Conservation (phyloP, 2,888 invertebrate genomes). For the Teinopalpus imperialis region DNA sequence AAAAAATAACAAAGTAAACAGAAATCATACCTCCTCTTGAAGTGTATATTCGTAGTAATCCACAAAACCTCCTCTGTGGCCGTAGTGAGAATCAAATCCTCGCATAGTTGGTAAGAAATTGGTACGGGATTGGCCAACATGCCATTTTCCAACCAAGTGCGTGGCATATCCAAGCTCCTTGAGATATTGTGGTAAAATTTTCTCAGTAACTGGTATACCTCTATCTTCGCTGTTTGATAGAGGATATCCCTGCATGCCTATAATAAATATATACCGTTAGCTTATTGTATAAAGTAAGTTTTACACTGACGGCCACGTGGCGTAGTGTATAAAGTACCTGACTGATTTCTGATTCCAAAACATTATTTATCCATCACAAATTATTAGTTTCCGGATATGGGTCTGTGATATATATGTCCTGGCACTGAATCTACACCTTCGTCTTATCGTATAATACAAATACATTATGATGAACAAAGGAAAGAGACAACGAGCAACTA, state of each 20-base stretch:
- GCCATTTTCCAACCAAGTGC: conserved; percentile 92
- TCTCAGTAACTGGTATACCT: conserved; percentile 68
- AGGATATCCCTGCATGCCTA: conserved; percentile 75
- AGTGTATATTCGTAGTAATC: conserved; percentile 86
- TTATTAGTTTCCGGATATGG: no score
- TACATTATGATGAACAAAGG: no score
- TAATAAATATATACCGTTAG: no score
- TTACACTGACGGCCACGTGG: no score
- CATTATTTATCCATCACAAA: no score
- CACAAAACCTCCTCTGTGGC: conserved; percentile 91
- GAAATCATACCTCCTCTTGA: conserved; percentile 53
- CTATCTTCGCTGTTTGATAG: conserved; percentile 65
- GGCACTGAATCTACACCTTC: no score
- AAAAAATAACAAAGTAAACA: conserved; percentile 1
- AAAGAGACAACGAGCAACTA: no score
- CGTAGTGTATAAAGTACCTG: no score
- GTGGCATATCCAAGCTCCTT: conserved; percentile 86
- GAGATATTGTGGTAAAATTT: conserved; percentile 83
- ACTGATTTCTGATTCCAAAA: no score
- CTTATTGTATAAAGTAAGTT: no score
- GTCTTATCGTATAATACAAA: no score
- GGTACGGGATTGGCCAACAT: conserved; percentile 79
- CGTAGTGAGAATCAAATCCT: conserved; percentile 92
- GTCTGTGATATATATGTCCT: no score
- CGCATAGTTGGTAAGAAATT: conserved; percentile 86